Base-by-base conservation (phyloP, 2,797 vertebrate genomes). In the Halcyon chelicuti region DNA sequence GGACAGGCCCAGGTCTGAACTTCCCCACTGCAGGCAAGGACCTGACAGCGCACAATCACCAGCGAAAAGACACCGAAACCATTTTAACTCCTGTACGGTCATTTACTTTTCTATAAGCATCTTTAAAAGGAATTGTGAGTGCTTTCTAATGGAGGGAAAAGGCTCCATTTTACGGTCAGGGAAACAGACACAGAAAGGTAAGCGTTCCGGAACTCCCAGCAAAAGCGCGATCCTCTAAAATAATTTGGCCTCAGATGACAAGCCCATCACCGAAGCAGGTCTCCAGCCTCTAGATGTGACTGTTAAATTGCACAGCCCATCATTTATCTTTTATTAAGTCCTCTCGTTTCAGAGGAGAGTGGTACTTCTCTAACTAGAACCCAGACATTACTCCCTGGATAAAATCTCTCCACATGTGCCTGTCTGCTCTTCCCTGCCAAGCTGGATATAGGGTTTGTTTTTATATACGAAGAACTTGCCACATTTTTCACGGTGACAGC, bases 1-100 rank as follows among this genome's bases (percentile, higher is more conserved):
- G 92, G 90, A 67, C 57, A 90, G 86, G 74, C 80, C 96, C 73
- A 13, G 2, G n/a, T 62, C 85, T 94, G 86, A 88, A 81, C 70
- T 47, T 80, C 75, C 46, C 63, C 84, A 94, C 93, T 96, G 65
- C 93, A 92, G 96, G 87, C 87, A 88, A 88, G 87, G 79, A 90
- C 62, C 63, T 70, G 92, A 80, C 72, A 90, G 62, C 0, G 77
- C 90, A 95, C 63, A 86, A 94, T 90, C 92, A 77, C 91, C 74
- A 94, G 66, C 54, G 61, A 90, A 90, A 68, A 77, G 68, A 55
- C 94, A 93, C 35, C 28, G 51, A 71, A 94, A 37, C 4, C 80
- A 66, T 83, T 84, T 92, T 28, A 80, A 77, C 55, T 87, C 46
- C 78, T 91, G 18, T 73, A 81, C 40, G 79, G 86, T 84, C 73